Evolutionary conservation across 2,113 vertebrate genomes (phyloP).

Genomic region (Lethenteron reissneri): DNA sequence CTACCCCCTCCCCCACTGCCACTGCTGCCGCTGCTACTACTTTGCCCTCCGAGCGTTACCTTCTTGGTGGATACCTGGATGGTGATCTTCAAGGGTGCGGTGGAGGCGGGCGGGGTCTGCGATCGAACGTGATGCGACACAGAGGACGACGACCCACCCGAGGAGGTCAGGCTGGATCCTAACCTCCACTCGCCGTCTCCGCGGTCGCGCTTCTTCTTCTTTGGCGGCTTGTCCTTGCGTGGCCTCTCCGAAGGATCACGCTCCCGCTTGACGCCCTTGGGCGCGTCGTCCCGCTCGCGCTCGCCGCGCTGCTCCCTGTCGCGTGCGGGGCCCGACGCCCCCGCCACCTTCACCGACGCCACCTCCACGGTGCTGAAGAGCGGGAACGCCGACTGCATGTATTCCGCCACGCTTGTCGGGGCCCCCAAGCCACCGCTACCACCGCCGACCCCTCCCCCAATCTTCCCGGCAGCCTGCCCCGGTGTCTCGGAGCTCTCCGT

Average conservation of each 20-base stretch:
- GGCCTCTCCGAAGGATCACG: constrained; percentile 85
- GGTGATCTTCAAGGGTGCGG: constrained; percentile 88
- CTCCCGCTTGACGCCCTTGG: constrained; percentile 70
- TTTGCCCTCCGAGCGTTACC: constrained; percentile 67
- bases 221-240: constrained; percentile 80
- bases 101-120: constrained; percentile 72
- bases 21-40: constrained; percentile 74
- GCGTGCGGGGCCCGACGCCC: constrained; percentile 19
- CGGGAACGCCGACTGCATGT: constrained; percentile 22
- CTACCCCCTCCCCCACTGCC: constrained; percentile 46
- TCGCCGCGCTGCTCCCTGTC: constrained; percentile 15
- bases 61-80: constrained; percentile 91
- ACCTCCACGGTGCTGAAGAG: constrained; percentile 18
- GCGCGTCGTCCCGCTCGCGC: constrained; percentile 32
- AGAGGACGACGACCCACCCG: constrained; percentile 72
- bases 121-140: constrained; percentile 62
- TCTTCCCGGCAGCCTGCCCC: constrained; percentile 19
- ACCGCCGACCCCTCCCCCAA: constrained; percentile 69
- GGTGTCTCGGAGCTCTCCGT: neutral
- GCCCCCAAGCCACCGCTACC: constrained; percentile 33
- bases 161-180: constrained; percentile 74
- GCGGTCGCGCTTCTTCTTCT: constrained; percentile 69
- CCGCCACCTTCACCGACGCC: constrained; percentile 35
- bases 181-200: constrained; percentile 65
- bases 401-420: constrained; percentile 39